Percentiles rank a stretch among this genome's conserved stretches.
Conservation (phyloP, 30 jellyfish, hydroid and myxozoan species). For the Clytia hemisphaerica region DNA sequence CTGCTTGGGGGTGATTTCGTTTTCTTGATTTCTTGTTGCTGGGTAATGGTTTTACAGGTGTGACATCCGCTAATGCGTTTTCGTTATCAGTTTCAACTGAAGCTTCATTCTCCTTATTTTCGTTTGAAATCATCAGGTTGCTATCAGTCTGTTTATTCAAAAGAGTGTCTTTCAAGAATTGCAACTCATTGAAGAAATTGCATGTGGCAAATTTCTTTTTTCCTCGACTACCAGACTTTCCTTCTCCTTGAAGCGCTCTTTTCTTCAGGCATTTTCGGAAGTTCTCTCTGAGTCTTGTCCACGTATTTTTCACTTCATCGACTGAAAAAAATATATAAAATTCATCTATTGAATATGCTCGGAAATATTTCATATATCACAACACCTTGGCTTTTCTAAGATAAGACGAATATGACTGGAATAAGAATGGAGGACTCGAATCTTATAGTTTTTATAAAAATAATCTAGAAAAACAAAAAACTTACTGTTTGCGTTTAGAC, state of each 20-base stretch:
- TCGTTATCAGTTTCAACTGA: not conserved
- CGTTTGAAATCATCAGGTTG: constrained; percentile 9
- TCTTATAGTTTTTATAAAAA: too few species aligned
- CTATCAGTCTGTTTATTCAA: constrained; percentile 15
- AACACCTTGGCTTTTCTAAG: too few species aligned
- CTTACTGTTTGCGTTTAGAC: too few species aligned
- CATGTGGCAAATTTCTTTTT: constrained; percentile 27
- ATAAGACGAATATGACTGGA: too few species aligned
- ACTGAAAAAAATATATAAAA: constrained; percentile 22
- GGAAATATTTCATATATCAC: too few species aligned
- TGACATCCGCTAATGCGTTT: not conserved
- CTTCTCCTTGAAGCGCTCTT: constrained; percentile 30
- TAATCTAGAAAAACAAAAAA: too few species aligned
- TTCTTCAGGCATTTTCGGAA: constrained; percentile 19
- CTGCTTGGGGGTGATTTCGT: not conserved
- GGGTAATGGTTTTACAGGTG: not conserved
- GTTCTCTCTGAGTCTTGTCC: constrained; percentile 28
- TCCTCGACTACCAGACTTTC: constrained; percentile 36
- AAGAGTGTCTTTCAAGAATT: constrained; percentile 18
- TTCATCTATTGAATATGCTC: too few species aligned
- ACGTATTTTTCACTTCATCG: constrained; percentile 20
- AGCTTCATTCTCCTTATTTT: not conserved
- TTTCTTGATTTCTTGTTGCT: not conserved
- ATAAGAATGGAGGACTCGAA: too few species aligned
- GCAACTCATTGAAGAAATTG: constrained; percentile 11